A percentile compares a stretch with the other conserved stretches of the same genome.
Evolutionary conservation across 2,888 invertebrate species (phyloP).

Genomic region (Clanis bilineata): DNA sequence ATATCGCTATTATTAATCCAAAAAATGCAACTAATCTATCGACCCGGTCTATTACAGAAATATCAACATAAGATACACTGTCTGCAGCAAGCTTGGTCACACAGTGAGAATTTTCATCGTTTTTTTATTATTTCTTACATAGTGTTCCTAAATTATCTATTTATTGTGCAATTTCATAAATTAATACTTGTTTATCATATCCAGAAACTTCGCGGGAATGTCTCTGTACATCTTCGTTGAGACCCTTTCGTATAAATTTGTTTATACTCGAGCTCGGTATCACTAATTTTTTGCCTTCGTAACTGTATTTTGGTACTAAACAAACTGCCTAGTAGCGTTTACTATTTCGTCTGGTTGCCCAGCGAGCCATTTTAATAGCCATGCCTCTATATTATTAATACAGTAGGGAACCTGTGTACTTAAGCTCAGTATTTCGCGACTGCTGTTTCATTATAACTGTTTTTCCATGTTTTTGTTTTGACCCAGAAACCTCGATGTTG

Average conservation of each 20-base stretch:
- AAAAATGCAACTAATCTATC: no score
- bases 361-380: not conserved
- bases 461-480: not conserved
- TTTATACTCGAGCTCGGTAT: not conserved
- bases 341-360: not conserved
- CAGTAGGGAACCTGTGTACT: not conserved
- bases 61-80: no score
- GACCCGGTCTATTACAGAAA: no score
- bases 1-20: no score
- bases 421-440: not conserved
- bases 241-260: constrained; percentile 11
- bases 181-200: not conserved
- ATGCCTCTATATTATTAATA: not conserved
- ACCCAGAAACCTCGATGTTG: constrained; percentile 5
- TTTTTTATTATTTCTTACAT: no score
- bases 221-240: not conserved
- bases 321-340: constrained; percentile 8
- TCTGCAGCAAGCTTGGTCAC: no score
- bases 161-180: no score
- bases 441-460: constrained; percentile 1
- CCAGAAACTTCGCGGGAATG: not conserved
- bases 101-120: no score
- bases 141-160: no score
- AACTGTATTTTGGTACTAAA: constrained; percentile 13
- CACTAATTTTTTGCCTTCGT: constrained; percentile 12